A percentile compares a stretch with the other conserved stretches of the same genome.
Conservation (phyloP, 2,113 vertebrate species). For the Sapajus apella region DNA sequence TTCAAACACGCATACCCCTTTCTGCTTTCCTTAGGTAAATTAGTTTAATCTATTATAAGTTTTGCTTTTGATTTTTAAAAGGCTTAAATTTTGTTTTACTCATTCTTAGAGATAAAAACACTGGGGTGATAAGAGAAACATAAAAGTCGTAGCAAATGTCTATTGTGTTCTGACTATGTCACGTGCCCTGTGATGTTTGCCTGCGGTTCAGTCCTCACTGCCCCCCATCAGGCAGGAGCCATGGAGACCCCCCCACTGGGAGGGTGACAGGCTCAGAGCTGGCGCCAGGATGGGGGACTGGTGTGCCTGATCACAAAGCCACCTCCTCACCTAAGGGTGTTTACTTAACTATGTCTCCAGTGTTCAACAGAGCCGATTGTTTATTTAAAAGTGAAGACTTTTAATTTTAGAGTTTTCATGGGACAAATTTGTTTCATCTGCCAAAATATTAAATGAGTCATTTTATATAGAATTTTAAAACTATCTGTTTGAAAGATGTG, state of each 20-base stretch:
- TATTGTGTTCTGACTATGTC: background rate
- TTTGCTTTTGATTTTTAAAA: background rate
- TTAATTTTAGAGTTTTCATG: background rate
- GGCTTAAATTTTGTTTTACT: background rate
- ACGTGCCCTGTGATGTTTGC: background rate
- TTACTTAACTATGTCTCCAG: background rate
- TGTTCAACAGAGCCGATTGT: accelerated
- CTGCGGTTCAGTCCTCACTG: background rate
- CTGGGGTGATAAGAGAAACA: background rate
- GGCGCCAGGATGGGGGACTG: background rate
- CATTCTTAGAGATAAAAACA: background rate
- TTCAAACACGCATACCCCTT: background rate
- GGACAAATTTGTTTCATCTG: background rate
- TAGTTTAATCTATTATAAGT: background rate
- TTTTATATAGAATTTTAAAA: slow-evolving; percentile 32
- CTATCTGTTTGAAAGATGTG: background rate
- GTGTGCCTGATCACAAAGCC: background rate
- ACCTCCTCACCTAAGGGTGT: background rate
- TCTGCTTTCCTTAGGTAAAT: background rate
- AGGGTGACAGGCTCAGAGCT: background rate
- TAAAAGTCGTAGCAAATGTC: background rate
- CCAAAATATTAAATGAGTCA: background rate
- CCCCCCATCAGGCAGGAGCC: background rate
- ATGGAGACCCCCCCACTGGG: background rate
- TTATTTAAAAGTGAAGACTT: background rate